Base-by-base conservation (phyloP, 2,888 invertebrate species). In the Caradrina kadenii region DNA sequence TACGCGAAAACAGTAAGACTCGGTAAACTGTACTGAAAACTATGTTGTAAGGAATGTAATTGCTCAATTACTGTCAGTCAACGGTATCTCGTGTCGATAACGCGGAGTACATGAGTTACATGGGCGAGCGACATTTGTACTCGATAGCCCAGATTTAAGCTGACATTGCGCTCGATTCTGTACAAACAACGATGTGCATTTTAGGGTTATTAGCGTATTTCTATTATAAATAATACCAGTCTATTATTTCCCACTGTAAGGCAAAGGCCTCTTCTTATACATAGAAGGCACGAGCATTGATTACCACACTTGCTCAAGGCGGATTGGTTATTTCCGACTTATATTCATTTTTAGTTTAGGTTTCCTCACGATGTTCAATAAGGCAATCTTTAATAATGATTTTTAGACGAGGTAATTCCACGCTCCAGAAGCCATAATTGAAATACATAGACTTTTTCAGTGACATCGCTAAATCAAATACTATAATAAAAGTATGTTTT, bases 51-150 rank as follows among this genome's bases (percentile, higher is more conserved):
- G 88, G 87, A 89, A 91, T 91, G 88, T 91, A 92, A 94, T 93
- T 92, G 92, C 92, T 93, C 92, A 93, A 93, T 93, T 93, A 93
- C 88, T 87, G 84, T 82, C 88, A 85, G 81, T 81, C 85, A 88
- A 87, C 82, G 80, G 83, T 88, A 87, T 89, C 85, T 88, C 80
- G 86, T 74, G 80, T 76, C 81, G 82, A 87, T 85, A 87, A 81
- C 76, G 45, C 55, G 67, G 52, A 65, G 72, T 60, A 53, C 62
- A 70, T 76, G 64, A 54, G 70, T 81, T 69, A 68, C 73, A 67
- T 66, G 80, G 61, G 58, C 76, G 13, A n/a, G 74, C 73, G 72
- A 77, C 74, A 74, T 72, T 84, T 72, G 83, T 78, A 74, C 86
- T 83, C 80, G 86, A 80, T 93, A 92, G 83, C 93, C 93, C 90